phyloP scores from a whole-genome alignment of 2,888 invertebrate species.

The Rutpela maculata region DNA sequence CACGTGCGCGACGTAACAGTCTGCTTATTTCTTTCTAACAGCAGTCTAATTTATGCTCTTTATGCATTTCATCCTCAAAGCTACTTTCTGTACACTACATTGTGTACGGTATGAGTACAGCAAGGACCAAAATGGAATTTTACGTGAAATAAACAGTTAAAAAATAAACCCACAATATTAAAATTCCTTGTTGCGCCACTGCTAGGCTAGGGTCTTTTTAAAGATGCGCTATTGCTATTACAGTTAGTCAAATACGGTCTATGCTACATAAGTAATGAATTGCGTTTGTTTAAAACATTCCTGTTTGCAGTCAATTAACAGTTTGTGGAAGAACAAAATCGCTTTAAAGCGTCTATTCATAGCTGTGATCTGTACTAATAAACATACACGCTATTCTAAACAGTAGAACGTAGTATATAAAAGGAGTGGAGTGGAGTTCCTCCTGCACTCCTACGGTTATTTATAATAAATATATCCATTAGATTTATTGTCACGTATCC shows the following conservation, averaged over 20 bases:
- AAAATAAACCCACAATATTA: neutral
- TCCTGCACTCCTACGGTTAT: constrained; percentile 26
- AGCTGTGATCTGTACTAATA: constrained; percentile 36
- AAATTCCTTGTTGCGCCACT: neutral
- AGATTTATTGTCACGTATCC: constrained; percentile 13
- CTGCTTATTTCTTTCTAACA: too few species aligned
- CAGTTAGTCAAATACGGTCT: neutral
- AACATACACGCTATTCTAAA: constrained; percentile 26
- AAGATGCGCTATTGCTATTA: constrained; percentile 7
- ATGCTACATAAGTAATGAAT: neutral
- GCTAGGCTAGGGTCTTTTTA: neutral
- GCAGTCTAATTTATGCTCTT: too few species aligned
- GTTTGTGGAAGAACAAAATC: constrained; percentile 27
- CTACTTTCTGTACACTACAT: too few species aligned
- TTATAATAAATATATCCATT: constrained; percentile 26
- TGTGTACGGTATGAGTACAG: too few species aligned
- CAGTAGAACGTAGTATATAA: constrained; percentile 20
- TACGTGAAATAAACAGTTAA: neutral
- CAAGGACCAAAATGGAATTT: neutral
- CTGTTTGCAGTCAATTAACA: constrained; percentile 47
- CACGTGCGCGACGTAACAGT: too few species aligned
- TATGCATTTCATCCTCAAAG: too few species aligned
- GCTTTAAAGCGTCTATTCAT: constrained; percentile 37
- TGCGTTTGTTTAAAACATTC: constrained; percentile 30
- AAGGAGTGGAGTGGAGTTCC: constrained; percentile 37